Base-by-base conservation (phyloP, 1,140 invertebrate species). In the Aphelinus certus region DNA sequence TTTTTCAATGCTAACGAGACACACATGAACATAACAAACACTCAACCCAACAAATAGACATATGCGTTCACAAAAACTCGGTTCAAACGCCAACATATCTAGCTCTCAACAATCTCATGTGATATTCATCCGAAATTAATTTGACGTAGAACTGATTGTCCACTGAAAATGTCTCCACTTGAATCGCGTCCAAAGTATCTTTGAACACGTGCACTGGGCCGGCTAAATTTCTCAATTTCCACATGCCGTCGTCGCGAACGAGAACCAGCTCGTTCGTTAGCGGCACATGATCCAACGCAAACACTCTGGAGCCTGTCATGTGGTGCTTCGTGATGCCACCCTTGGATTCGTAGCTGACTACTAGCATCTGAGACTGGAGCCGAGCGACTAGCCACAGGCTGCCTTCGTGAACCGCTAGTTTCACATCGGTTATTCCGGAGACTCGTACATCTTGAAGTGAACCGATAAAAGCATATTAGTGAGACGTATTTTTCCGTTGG, bases 161-260 rank as follows among this genome's bases (percentile, higher is more conserved):
- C 7, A 61, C 4, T 5, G 45, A 9, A 61, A 81, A 79, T 0
- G 73, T 74, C 42, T 80, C 63, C 9, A 85, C 76, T 58, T 73
- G 46, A 45, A 74, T 79, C 3, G 82, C 53, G 6, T 1, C 64
- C 3, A 84, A 58, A 49, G 48, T 10, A 26, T 79, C 63, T n/a
- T 69, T 60, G 46, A 81, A 75, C 7, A 81, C 69, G 46, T 79
- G 72, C 61, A 73, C 58, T 1, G 81, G 83, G 6, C 70, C 78
- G 1, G 73, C 77, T 6, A 85, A 69, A 63, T 80, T 80, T 57
- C 77, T 77, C 1, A 85, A 48, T 73, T 80, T 81, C 83, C 83
- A 85, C 46, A 86, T 60, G 6, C 85, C 83, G 53, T 85, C 79
- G 1, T 78, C 79, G 45, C 78, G 61, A 9, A 84, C 65, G 47